phyloP scores from a whole-genome alignment of 1,140 invertebrate species.

The Oedothorax gibbosus region DNA sequence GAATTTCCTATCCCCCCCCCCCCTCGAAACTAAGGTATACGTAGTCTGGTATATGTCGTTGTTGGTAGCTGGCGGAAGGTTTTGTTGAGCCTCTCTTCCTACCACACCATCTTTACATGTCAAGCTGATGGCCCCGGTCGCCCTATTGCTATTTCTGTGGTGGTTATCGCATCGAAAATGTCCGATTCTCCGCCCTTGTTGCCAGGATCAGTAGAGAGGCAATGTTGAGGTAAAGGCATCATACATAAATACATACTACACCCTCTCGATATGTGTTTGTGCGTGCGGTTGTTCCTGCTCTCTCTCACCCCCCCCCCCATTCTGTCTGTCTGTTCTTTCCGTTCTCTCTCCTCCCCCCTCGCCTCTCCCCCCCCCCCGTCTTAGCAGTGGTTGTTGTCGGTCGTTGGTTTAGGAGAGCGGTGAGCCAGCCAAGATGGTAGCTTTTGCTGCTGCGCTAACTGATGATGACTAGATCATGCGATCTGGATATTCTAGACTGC shows the following conservation, averaged over 20 bases:
- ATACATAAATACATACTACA: neutral
- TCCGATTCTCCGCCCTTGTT: neutral
- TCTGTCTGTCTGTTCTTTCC: slow-evolving; percentile 16
- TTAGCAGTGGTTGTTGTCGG: slow-evolving; percentile 46
- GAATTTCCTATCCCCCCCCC: slow-evolving; percentile 42
- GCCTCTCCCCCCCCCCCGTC: slow-evolving; percentile 10
- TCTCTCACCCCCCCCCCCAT: neutral
- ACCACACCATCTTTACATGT: neutral
- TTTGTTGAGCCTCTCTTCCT: slow-evolving; percentile 26
- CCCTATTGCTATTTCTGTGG: neutral
- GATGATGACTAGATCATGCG: slow-evolving; percentile 53
- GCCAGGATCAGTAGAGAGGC: neutral
- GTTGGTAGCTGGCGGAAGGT: slow-evolving; percentile 20
- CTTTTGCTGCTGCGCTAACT: slow-evolving; percentile 29
- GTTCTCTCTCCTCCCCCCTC: slow-evolving; percentile 2
- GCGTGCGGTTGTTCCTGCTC: slow-evolving; percentile 14
- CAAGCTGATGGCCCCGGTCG: neutral
- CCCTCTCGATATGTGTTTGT: slow-evolving; percentile 43
- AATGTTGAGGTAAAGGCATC: slow-evolving; percentile 49
- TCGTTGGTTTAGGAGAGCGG: neutral
- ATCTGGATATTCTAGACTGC: slow-evolving; percentile 2
- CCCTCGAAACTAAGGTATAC: slow-evolving; percentile 46
- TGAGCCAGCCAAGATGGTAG: slow-evolving; percentile 55
- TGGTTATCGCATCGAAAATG: too few relatives aligned
- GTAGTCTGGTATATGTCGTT: slow-evolving; percentile 56